phyloP scores from a whole-genome alignment of 2,113 vertebrate species.

The Syrmaticus mikado region DNA sequence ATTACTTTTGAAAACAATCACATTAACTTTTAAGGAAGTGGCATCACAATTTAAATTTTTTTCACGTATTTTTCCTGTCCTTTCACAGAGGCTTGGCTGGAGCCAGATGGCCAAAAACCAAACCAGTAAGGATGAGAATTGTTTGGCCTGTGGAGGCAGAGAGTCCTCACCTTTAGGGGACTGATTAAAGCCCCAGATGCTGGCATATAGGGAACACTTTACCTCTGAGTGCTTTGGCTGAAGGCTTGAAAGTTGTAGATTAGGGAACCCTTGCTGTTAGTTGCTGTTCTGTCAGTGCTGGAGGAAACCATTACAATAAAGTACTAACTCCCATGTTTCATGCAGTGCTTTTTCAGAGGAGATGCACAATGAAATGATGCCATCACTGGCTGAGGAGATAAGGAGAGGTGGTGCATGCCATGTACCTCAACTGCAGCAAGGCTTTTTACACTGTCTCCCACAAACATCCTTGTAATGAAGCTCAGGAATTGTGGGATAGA shows the following conservation, averaged over 20 bases:
- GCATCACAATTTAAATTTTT: neutral
- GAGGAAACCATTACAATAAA: neutral
- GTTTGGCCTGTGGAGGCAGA: fast-evolving
- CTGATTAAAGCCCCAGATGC: neutral
- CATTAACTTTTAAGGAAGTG: neutral
- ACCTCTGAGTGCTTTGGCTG: fast-evolving
- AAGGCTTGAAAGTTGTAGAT: neutral
- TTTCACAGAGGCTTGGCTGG: neutral
- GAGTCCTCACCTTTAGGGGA: too few relatives aligned
- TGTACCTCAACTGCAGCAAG: too few relatives aligned
- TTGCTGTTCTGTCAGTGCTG: too few relatives aligned
- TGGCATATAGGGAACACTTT: neutral
- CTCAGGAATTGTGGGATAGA: too few relatives aligned
- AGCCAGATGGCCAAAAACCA: neutral
- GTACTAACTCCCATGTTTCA: neutral
- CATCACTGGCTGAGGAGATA: too few relatives aligned
- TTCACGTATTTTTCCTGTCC: neutral
- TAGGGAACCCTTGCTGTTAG: too few relatives aligned
- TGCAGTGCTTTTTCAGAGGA: neutral
- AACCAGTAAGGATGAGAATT: neutral
- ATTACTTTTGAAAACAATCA: neutral
- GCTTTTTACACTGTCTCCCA: too few relatives aligned
- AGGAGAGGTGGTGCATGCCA: too few relatives aligned
- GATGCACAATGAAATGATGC: too few relatives aligned
- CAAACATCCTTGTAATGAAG: too few relatives aligned